Base-by-base conservation (phyloP, 1,140 invertebrate genomes). In the Leucophenga varia region DNA sequence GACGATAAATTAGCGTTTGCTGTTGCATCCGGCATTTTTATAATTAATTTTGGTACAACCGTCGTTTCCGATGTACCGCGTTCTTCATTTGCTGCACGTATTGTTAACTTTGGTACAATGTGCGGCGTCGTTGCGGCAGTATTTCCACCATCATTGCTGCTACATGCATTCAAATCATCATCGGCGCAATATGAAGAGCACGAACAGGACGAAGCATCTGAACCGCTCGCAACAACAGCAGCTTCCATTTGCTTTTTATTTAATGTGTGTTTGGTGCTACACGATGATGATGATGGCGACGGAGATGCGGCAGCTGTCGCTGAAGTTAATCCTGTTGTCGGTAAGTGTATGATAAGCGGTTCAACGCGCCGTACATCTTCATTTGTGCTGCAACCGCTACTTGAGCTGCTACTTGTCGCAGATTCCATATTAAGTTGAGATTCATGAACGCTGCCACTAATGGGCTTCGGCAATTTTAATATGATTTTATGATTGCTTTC, bases 71-170 rank as follows among this genome's bases (percentile, higher is more conserved):
- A 30, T 3, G 17, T 25, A 14, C 53, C 57, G 9, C 61, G 51
- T 43, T 59, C 61, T 42, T 74, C 69, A 37, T 67, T 65, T 21
- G 64, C 61, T 5, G 67, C 60, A 7, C 71, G 59, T 45, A 74
- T 74, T 2, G 71, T 74, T 25, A 74, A 47, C 42, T 74, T 74
- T 44, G 71, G 71, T 46, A 74, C 61, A 51, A 74, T 72, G 39
- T 74, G 71, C 18, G 71, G 59, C 7, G 16, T 18, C 48, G 40
- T 46, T 43, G 12, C 47, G 5, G 30, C 45, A 21, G 43, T 52
- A 47, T 28, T 9, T 49, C 45, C 13, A 34, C 13, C 31, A 25
- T 10, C 22, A 25, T 10, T 25, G 22, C 22, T 25, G 22, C 22
- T 25, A 25, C 22, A 25, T 25, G 35, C 12, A 16, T 18, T 9